Conservation (phyloP, 2,888 invertebrate species). For the Antheraea assamensis region DNA sequence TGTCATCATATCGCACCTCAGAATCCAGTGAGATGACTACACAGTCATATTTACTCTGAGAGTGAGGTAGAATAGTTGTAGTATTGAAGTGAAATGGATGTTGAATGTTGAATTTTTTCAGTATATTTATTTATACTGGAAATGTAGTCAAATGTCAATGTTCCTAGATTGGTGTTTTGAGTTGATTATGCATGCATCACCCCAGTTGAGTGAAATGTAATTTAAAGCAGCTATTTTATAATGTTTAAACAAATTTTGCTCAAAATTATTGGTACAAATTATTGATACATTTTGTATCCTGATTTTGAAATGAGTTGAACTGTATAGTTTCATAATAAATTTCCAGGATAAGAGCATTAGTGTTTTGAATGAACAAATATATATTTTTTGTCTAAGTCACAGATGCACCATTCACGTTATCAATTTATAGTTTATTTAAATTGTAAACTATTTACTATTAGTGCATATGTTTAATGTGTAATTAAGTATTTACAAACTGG, state of each 20-base stretch:
- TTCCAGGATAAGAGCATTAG: conserved; percentile 57
- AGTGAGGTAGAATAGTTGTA: conserved; percentile 51
- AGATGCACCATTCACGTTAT: conserved; percentile 37
- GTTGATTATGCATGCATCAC: conserved; percentile 55
- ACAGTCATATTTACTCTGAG: conserved; percentile 39
- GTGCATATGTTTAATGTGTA: conserved; percentile 20
- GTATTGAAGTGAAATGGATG: conserved; percentile 60
- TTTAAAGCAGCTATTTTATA: conserved; percentile 43
- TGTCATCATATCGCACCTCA: conserved; percentile 32
- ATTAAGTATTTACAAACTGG: conserved; percentile 21
- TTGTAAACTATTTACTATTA: conserved; percentile 17
- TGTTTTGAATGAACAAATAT: conserved; percentile 59
- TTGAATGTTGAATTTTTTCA: conserved; percentile 61
- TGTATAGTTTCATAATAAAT: conserved; percentile 38
- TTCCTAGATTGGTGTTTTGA: conserved; percentile 65
- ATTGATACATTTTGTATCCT: conserved; percentile 43
- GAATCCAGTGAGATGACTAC: conserved; percentile 43
- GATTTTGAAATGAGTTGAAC: conserved; percentile 19
- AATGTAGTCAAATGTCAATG: conserved; percentile 58
- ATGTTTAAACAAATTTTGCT: conserved; percentile 57
- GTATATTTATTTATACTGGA: conserved; percentile 63
- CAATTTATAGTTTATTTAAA: background rate
- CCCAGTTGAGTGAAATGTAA: conserved; percentile 37
- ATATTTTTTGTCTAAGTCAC: conserved; percentile 67
- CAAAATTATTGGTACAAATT: conserved; percentile 61